Conservation (phyloP, 2,888 invertebrate species). For the Strigamia transsilvanica region DNA sequence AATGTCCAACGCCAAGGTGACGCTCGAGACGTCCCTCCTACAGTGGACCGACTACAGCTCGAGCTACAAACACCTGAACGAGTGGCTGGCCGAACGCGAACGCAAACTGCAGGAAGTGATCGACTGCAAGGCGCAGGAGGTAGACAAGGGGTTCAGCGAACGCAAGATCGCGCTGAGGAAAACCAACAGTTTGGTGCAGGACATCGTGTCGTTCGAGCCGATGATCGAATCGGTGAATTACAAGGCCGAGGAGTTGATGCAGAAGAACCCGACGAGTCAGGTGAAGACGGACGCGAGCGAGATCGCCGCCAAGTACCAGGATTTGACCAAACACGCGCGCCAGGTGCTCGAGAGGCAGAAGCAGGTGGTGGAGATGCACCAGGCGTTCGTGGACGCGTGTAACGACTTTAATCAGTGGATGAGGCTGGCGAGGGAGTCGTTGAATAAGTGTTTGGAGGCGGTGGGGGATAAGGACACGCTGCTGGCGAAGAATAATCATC, state of each 20-base stretch:
- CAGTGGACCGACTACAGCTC: conserved; percentile 98
- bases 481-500: conserved; percentile 83
- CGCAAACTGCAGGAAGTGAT: conserved; percentile 89
- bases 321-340: conserved; percentile 87
- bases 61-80: conserved; percentile 87
- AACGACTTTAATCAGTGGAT: conserved; percentile 94
- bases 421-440: conserved; percentile 84
- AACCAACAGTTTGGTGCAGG: conserved; percentile 93
- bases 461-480: conserved; percentile 90
- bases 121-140: conserved; percentile 73
- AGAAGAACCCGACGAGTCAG: conserved; percentile 75
- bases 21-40: conserved; percentile 85
- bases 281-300: conserved; percentile 74
- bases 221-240: conserved; percentile 95
- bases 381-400: conserved; percentile 89
- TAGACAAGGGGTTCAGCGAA: conserved; percentile 72
- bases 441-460: conserved; percentile 91
- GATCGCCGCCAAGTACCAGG: conserved; percentile 90
- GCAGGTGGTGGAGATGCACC: conserved; percentile 88
- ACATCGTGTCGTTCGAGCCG: conserved; percentile 95
- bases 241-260: conserved; percentile 90
- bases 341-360: conserved; percentile 85
- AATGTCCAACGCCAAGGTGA: conserved; percentile 89
- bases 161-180: conserved; percentile 87
- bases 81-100: conserved; percentile 94